These are phyloP conservation scores for Lamellibrachia luymesi DNA, from an alignment of 1,140 invertebrate species.

Conservation along the genomic window DNA sequence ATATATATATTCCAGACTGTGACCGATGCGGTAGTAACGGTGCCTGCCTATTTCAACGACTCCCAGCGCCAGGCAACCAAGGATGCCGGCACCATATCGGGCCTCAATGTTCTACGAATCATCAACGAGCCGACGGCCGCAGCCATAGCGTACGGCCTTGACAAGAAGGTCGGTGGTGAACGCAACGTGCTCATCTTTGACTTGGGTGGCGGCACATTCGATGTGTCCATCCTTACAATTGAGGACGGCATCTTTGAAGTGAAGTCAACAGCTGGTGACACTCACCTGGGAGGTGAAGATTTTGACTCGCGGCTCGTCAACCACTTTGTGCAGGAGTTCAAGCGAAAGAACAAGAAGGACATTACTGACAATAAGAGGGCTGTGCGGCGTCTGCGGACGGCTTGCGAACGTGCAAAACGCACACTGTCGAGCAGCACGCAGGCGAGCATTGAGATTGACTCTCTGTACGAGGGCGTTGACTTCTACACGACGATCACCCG, in stretches of 20 bases:
- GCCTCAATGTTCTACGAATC: constrained; percentile 62
- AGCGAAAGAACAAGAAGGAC: constrained; percentile 95
- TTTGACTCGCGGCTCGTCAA: constrained; percentile 98
- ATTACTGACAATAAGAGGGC: constrained; percentile 85
- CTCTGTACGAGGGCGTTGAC: constrained; percentile 91
- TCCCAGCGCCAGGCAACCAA: constrained; percentile 61
- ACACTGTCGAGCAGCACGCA: constrained; percentile 92
- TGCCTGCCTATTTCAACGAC: constrained; percentile 62
- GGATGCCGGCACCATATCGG: constrained; percentile 60
- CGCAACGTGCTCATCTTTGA: constrained; percentile 74
- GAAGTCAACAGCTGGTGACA: constrained; percentile 95
- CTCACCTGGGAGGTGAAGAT: constrained; percentile 96
- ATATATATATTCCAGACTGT: constrained; percentile 38
- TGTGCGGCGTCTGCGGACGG: constrained; percentile 84
- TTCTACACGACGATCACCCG: constrained; percentile 94
- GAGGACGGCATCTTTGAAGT: constrained; percentile 94
- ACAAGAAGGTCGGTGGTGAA: constrained; percentile 63
- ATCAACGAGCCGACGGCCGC: constrained; percentile 62
- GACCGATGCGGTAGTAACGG: constrained; percentile 58
- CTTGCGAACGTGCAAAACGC: constrained; percentile 92
- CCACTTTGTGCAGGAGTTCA: constrained; percentile 95
- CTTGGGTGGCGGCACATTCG: constrained; percentile 95
- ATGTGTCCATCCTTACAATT: constrained; percentile 93
- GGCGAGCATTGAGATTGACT: constrained; percentile 77
- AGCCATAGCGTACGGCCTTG: constrained; percentile 61